These are phyloP conservation scores for Sussaba pulchella DNA, from an alignment of 2,888 invertebrate genomes.

Conservation along the genomic window DNA sequence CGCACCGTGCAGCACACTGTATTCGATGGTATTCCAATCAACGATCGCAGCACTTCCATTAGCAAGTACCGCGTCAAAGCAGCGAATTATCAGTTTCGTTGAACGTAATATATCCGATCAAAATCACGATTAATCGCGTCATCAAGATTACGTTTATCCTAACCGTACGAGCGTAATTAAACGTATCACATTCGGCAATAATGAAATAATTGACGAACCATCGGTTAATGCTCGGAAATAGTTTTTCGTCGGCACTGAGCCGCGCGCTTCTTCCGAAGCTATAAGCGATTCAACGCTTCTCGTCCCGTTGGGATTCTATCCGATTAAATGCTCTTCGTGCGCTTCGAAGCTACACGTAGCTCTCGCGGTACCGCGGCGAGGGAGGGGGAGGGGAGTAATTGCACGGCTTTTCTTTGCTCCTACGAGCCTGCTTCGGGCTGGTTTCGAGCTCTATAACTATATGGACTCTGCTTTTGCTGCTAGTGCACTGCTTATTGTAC, in stretches of 20 bases:
- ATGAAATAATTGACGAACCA: too few relatives aligned
- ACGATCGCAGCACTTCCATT: too few relatives aligned
- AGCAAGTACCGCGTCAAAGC: neutral
- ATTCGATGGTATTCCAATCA: too few relatives aligned
- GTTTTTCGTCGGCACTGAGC: too few relatives aligned
- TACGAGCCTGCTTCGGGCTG: conserved; percentile 16
- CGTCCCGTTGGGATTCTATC: conserved; percentile 11
- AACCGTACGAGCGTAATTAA: too few relatives aligned
- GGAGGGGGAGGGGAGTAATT: conserved; percentile 39
- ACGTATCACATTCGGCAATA: too few relatives aligned
- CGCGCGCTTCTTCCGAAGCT: too few relatives aligned
- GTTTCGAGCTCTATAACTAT: neutral
- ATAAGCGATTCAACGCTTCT: neutral
- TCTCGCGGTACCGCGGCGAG: conserved; percentile 26
- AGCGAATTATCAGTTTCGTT: neutral
- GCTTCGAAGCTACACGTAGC: conserved; percentile 4
- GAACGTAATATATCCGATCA: neutral
- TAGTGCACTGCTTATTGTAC: neutral
- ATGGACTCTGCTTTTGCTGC: conserved; percentile 6
- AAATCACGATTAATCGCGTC: too few relatives aligned
- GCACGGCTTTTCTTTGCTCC: conserved; percentile 54
- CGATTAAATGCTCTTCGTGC: conserved; percentile 23
- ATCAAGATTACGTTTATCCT: too few relatives aligned
- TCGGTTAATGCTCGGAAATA: too few relatives aligned
- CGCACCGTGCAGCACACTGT: too few relatives aligned